A percentile compares a stretch with the other conserved stretches of the same genome.
These are phyloP conservation scores for Semicossyphus pulcher DNA, from an alignment of 2,113 vertebrate genomes.

Conservation along the genomic window DNA sequence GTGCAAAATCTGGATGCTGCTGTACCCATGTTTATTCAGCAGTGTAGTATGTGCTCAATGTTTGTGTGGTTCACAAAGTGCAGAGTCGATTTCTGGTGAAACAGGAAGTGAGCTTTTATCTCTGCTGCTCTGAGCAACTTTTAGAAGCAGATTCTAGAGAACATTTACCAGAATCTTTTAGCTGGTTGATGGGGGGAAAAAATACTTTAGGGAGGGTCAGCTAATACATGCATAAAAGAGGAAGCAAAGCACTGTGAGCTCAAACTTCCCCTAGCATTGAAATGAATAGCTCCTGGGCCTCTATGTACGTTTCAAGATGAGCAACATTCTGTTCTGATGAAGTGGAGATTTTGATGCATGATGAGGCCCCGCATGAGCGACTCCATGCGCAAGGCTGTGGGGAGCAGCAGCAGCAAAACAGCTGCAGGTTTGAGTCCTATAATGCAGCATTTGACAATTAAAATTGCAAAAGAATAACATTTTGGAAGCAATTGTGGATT, in stretches of 20 bases:
- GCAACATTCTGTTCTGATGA: constrained; percentile 67
- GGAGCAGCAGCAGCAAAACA: constrained; percentile 11
- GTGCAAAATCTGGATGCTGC: constrained; percentile 25
- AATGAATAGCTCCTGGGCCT: constrained; percentile 37
- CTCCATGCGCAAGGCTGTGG: neutral
- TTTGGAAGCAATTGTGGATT: neutral
- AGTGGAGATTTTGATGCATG: constrained; percentile 54
- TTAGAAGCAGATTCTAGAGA: constrained; percentile 49
- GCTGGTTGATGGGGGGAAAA: constrained; percentile 16
- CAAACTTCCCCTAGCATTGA: constrained; percentile 41
- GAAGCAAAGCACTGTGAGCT: constrained; percentile 47
- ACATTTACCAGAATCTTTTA: constrained; percentile 14
- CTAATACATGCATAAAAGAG: constrained; percentile 20
- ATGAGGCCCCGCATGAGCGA: constrained; percentile 32
- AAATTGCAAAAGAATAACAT: neutral
- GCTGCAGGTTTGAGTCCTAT: neutral
- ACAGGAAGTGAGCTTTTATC: constrained; percentile 78
- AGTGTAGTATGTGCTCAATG: constrained; percentile 28
- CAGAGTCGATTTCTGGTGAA: constrained; percentile 69
- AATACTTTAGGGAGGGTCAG: neutral
- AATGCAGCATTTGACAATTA: constrained; percentile 6
- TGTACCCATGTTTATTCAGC: constrained; percentile 33
- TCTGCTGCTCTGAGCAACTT: constrained; percentile 60
- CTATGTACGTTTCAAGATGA: constrained; percentile 61
- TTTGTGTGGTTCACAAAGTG: constrained; percentile 52